phyloP scores from a whole-genome alignment of 1,140 invertebrate species.

The Diuraphis noxia region DNA sequence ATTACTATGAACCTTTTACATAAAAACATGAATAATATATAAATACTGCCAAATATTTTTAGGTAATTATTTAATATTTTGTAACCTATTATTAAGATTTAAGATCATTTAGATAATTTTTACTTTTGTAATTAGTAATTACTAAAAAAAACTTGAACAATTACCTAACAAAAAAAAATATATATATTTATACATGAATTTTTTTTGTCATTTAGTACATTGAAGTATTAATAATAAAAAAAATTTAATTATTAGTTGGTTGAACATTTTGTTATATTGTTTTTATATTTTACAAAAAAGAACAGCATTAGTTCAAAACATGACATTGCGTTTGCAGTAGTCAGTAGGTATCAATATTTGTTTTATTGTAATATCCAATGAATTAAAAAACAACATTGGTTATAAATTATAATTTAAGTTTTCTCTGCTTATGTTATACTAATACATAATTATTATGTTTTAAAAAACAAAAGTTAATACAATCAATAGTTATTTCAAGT shows the following conservation, averaged over 20 bases:
- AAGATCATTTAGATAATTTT: not conserved
- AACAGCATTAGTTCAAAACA: not conserved
- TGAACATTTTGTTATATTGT: not conserved
- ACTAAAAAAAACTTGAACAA: not conserved
- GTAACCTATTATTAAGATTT: not conserved
- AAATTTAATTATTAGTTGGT: not conserved
- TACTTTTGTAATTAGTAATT: conserved; percentile 7
- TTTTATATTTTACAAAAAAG: not conserved
- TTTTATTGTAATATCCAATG: not conserved
- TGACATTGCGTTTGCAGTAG: not conserved
- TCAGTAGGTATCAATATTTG: not conserved
- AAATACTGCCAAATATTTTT: conserved; percentile 31
- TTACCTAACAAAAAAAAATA: not conserved
- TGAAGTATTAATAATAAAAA: not conserved
- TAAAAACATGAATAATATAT: not conserved
- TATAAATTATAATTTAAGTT: not conserved
- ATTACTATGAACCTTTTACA: not conserved
- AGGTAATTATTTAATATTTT: conserved; percentile 10
- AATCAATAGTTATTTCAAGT: too few relatives aligned
- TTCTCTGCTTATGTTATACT: too few relatives aligned
- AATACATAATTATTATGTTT: too few relatives aligned
- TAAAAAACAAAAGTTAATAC: too few relatives aligned
- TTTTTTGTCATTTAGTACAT: not conserved
- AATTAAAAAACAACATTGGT: not conserved
- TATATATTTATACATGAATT: not conserved